Evolutionary conservation across 2,113 vertebrate genomes (phyloP).

Genomic region (Diphyllodes magnificus): DNA sequence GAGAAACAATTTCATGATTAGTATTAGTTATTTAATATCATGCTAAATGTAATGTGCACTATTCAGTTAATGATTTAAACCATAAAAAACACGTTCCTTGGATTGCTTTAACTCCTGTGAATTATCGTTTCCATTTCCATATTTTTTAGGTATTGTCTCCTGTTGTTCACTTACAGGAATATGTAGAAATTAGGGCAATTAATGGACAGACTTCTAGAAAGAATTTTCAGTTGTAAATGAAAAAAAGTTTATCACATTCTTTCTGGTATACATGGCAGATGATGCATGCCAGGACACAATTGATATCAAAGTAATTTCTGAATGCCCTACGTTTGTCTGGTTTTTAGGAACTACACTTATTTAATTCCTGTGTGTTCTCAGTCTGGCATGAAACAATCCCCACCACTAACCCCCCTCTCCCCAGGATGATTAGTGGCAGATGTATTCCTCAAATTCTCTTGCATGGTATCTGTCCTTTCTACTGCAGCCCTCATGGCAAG

Average conservation of each 20-base stretch:
- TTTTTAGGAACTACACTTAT: background rate
- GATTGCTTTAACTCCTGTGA: background rate
- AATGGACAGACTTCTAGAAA: background rate
- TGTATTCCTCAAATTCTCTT: background rate
- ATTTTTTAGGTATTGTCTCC: background rate
- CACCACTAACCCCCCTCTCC: rapidly evolving
- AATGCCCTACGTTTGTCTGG: background rate
- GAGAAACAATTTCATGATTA: background rate
- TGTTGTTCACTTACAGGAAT: background rate
- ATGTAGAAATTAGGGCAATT: background rate
- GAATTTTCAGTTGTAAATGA: background rate
- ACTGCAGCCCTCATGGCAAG: background rate
- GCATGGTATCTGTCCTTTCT: background rate
- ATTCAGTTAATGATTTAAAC: background rate
- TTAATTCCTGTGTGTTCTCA: background rate
- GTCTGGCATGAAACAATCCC: background rate
- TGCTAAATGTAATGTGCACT: background rate
- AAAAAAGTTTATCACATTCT: background rate
- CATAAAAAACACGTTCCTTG: background rate
- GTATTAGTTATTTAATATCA: background rate
- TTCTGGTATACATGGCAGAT: background rate
- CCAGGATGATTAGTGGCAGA: background rate
- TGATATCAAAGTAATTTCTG: background rate
- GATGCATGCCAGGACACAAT: background rate
- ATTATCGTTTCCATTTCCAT: background rate